A percentile compares a stretch with the other conserved stretches of the same genome.
phyloP scores from a whole-genome alignment of 1,140 invertebrate species.

The Telenomus remus region DNA sequence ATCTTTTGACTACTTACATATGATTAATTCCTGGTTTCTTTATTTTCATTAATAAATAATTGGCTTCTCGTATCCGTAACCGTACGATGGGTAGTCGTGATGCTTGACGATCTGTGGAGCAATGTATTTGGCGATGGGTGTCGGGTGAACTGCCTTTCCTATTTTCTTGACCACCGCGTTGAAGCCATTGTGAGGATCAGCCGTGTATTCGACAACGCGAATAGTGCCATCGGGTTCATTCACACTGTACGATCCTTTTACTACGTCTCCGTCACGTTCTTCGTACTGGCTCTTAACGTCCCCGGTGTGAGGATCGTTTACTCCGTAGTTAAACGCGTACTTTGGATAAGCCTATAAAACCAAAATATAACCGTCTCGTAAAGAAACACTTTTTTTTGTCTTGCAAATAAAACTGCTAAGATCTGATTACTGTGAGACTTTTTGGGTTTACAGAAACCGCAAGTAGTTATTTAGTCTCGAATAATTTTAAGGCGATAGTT shows the following conservation, averaged over 20 bases:
- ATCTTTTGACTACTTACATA: neutral
- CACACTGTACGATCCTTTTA: slow-evolving; percentile 73
- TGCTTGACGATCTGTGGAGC: slow-evolving; percentile 44
- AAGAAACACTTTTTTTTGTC: no score
- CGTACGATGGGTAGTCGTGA: slow-evolving; percentile 33
- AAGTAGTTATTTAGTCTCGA: no score
- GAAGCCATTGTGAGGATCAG: slow-evolving; percentile 73
- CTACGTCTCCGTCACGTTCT: slow-evolving; percentile 71
- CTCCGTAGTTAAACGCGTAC: slow-evolving; percentile 72
- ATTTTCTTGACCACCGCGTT: slow-evolving; percentile 72
- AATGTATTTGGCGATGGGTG: slow-evolving; percentile 60
- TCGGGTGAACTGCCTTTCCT: slow-evolving; percentile 68
- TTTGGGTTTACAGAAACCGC: no score
- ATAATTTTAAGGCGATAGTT: no score
- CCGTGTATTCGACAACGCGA: slow-evolving; percentile 73
- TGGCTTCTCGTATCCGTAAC: slow-evolving; percentile 53
- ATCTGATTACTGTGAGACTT: no score
- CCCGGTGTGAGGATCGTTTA: slow-evolving; percentile 72
- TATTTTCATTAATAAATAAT: slow-evolving; percentile 27
- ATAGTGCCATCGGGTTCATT: slow-evolving; percentile 73
- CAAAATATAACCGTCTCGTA: slow-evolving; percentile 1
- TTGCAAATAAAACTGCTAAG: no score
- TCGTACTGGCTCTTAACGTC: slow-evolving; percentile 73
- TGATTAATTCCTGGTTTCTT: neutral
- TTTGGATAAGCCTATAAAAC: slow-evolving; percentile 66